phyloP scores from a whole-genome alignment of 2,113 vertebrate species.

The Bujurquina vittata region DNA sequence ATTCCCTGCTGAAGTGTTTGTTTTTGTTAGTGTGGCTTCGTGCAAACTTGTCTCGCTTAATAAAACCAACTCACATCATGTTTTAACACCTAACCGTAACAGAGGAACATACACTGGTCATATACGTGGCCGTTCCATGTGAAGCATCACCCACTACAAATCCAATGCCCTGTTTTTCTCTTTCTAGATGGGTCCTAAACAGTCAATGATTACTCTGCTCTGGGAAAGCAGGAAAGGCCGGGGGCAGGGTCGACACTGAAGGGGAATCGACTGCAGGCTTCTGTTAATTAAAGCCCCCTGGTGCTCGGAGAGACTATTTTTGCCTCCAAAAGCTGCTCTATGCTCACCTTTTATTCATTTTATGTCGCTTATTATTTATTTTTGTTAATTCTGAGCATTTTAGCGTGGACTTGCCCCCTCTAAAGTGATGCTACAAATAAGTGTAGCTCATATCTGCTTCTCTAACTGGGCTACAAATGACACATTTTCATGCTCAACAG shows the following conservation, averaged over 20 bases:
- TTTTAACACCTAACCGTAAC: not conserved
- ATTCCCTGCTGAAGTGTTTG: not conserved
- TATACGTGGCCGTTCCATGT: constrained; percentile 17
- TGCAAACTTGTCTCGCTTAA: not conserved
- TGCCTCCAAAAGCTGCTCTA: not conserved
- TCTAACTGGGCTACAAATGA: not conserved
- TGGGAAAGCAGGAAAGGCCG: constrained; percentile 76
- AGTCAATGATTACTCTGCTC: constrained; percentile 72
- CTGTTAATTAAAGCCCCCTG: constrained; percentile 77
- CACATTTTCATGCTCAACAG: no score
- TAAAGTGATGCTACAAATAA: not conserved
- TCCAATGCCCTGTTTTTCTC: constrained; percentile 61
- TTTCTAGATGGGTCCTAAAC: constrained; percentile 53
- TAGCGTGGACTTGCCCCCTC: no score
- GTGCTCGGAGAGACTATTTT: constrained; percentile 2
- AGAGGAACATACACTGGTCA: not conserved
- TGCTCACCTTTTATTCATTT: not conserved
- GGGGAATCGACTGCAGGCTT: constrained; percentile 76
- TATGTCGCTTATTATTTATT: not conserved
- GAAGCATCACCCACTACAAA: constrained; percentile 40
- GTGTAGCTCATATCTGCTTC: not conserved
- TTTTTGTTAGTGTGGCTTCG: not conserved
- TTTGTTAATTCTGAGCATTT: not conserved
- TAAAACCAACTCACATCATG: not conserved
- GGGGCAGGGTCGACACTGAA: constrained; percentile 69